Conservation (phyloP, 1,140 invertebrate species). For the Ips nitidus region DNA sequence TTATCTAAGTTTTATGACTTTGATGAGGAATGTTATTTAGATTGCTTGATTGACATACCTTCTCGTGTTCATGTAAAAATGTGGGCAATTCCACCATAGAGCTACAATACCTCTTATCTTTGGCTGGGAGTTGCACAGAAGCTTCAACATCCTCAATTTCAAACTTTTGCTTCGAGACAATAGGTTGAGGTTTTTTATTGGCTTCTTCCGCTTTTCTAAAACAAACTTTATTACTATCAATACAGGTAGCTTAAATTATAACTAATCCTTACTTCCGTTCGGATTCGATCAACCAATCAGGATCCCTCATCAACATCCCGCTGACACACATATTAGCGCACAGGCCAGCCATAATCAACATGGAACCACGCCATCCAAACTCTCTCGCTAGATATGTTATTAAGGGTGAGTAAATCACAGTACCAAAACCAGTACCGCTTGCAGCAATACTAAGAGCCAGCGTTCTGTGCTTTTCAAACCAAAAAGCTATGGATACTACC, state of each 20-base stretch:
- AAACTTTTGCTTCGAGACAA: slow-evolving; percentile 16
- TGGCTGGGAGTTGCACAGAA: neutral
- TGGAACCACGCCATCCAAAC: slow-evolving; percentile 86
- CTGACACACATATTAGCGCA: slow-evolving; percentile 83
- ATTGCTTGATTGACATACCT: slow-evolving; percentile 53
- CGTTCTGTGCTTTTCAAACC: slow-evolving; percentile 91
- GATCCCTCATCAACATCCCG: slow-evolving; percentile 83
- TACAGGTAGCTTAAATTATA: neutral
- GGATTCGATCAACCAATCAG: slow-evolving; percentile 72
- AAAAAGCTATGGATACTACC: slow-evolving; percentile 91
- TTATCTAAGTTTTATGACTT: too few relatives aligned
- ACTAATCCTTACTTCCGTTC: slow-evolving; percentile 7
- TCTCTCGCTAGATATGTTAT: slow-evolving; percentile 71
- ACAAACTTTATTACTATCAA: neutral
- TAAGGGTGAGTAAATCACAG: slow-evolving; percentile 83
- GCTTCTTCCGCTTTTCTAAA: slow-evolving; percentile 13
- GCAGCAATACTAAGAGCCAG: slow-evolving; percentile 91
- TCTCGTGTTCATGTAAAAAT: slow-evolving; percentile 68
- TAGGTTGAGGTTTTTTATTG: neutral
- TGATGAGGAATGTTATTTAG: too few relatives aligned
- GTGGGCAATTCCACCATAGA: slow-evolving; percentile 76
- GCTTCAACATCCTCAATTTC: slow-evolving; percentile 27
- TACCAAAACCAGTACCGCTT: slow-evolving; percentile 83
- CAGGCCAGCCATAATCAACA: slow-evolving; percentile 63
- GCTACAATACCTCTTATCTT: slow-evolving; percentile 45